phyloP scores from a whole-genome alignment of 2,113 vertebrate species.

The Onychorhynchus coronatus region DNA sequence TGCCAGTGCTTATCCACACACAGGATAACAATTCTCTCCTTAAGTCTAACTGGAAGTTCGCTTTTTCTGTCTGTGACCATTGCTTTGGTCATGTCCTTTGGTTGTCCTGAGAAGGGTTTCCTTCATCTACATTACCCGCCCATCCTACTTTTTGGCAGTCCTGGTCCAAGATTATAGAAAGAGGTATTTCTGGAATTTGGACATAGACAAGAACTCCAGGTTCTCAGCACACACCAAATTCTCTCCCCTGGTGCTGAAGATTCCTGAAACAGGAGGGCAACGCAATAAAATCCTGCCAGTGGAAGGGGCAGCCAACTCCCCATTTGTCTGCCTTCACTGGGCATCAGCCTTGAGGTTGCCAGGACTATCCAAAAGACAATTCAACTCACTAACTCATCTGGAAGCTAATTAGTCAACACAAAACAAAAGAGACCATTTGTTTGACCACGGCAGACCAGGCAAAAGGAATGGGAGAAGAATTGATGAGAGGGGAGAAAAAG shows the following conservation, averaged over 20 bases:
- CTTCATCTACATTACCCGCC: neutral
- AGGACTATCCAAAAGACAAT: neutral
- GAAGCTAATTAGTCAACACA: neutral
- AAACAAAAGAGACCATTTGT: neutral
- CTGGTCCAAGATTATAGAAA: neutral
- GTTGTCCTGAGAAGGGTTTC: neutral
- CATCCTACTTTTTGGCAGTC: too few relatives aligned
- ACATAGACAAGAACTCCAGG: neutral
- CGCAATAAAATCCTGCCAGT: neutral
- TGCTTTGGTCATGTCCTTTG: neutral
- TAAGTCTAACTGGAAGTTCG: neutral
- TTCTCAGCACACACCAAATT: neutral
- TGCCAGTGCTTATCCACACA: neutral
- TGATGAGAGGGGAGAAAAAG: neutral
- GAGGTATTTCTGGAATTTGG: neutral
- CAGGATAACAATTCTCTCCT: neutral
- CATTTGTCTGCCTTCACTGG: neutral
- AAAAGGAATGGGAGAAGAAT: neutral
- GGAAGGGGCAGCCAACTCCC: neutral
- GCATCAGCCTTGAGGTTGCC: neutral
- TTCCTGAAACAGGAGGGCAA: neutral
- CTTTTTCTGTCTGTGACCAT: neutral
- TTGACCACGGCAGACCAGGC: accelerated
- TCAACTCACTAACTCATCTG: neutral
- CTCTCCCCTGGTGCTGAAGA: neutral